Conservation (phyloP, 1,140 invertebrate species). For the Drosophila nigrodunni region DNA sequence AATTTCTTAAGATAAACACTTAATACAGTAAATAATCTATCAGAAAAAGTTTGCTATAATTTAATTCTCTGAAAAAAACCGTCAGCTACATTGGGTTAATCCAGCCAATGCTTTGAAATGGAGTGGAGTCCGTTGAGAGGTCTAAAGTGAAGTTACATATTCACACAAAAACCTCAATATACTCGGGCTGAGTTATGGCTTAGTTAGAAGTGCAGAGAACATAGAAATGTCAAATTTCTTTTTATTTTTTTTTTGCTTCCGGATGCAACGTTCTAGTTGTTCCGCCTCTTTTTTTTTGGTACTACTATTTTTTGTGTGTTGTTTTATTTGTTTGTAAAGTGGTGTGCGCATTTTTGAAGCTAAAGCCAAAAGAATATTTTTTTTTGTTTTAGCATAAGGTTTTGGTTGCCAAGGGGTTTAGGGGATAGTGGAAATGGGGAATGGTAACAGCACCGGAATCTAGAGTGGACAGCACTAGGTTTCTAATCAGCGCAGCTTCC, state of each 20-base stretch:
- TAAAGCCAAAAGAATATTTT: slow-evolving; percentile 16
- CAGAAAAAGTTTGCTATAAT: too few relatives aligned
- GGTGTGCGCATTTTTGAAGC: slow-evolving; percentile 35
- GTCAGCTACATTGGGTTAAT: not conserved
- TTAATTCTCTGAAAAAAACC: not conserved
- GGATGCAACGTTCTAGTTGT: slow-evolving; percentile 4
- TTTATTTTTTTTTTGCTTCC: not conserved
- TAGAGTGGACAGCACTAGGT: slow-evolving; percentile 62
- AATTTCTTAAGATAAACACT: too few relatives aligned
- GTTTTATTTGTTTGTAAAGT: slow-evolving; percentile 21
- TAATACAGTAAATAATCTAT: too few relatives aligned
- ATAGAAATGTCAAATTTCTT: slow-evolving; percentile 56
- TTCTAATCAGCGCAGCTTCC: slow-evolving; percentile 82
- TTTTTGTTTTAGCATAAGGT: slow-evolving; percentile 19
- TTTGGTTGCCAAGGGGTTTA: not conserved
- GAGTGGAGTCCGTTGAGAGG: not conserved
- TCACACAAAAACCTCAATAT: slow-evolving; percentile 19
- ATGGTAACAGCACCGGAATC: slow-evolving; percentile 32
- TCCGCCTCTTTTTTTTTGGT: slow-evolving; percentile 8
- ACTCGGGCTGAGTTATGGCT: slow-evolving; percentile 27
- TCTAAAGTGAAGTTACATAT: slow-evolving; percentile 14
- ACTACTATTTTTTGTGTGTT: not conserved
- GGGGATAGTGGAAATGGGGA: not conserved
- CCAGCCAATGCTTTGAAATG: not conserved
- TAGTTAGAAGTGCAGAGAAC: slow-evolving; percentile 18